Evolutionary conservation across 1,140 invertebrate species (phyloP).

Genomic region (Chrysopa pallens): DNA sequence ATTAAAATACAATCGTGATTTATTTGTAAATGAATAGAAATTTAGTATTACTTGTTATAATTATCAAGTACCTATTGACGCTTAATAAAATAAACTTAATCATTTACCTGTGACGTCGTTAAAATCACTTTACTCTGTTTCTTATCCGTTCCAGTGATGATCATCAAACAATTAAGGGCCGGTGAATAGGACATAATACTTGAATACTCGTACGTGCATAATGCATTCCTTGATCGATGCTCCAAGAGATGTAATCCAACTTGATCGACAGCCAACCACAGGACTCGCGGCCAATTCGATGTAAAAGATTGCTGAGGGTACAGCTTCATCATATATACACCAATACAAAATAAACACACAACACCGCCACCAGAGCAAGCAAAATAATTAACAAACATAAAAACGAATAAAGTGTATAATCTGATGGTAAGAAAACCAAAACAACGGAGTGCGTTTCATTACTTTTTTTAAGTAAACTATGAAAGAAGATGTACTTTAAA

Average conservation of each 20-base stretch:
- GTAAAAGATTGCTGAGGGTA: slow-evolving; percentile 76
- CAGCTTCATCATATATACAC: neutral
- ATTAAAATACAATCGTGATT: too few species aligned
- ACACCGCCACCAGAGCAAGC: neutral
- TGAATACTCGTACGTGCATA: slow-evolving; percentile 78
- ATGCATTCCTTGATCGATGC: slow-evolving; percentile 66
- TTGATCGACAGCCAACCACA: slow-evolving; percentile 88
- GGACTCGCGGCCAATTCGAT: slow-evolving; percentile 76
- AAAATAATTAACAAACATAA: neutral
- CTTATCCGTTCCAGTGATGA: slow-evolving; percentile 68
- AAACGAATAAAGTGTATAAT: too few species aligned
- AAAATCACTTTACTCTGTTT: slow-evolving; percentile 86
- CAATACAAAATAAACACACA: neutral
- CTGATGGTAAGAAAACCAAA: too few species aligned
- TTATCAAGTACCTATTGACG: too few species aligned
- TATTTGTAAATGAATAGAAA: too few species aligned
- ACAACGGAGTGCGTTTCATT: too few species aligned
- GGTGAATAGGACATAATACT: slow-evolving; percentile 76
- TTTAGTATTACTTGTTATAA: too few species aligned
- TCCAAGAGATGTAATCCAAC: slow-evolving; percentile 82
- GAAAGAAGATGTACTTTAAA: too few species aligned
- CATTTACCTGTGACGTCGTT: slow-evolving; percentile 60
- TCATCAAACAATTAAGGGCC: slow-evolving; percentile 74
- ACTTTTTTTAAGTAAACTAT: too few species aligned
- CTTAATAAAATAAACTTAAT: neutral